Conservation (phyloP, 2,888 invertebrate species). For the Drosophila helvetica region DNA sequence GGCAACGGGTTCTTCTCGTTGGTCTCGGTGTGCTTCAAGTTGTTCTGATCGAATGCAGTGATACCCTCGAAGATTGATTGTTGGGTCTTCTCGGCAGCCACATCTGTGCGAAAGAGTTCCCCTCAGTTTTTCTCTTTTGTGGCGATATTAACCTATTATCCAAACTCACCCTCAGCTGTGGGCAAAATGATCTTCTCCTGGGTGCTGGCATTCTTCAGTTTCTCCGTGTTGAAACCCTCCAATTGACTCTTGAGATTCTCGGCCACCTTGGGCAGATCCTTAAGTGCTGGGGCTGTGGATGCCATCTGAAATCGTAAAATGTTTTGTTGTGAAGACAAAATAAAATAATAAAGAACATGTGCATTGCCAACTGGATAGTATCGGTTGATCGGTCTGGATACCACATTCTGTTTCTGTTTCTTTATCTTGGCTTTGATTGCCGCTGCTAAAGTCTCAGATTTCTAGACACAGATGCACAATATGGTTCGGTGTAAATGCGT, state of each 20-base stretch:
- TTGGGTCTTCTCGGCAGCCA: conserved; percentile 93
- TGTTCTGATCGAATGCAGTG: conserved; percentile 92
- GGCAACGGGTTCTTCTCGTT: conserved; percentile 96
- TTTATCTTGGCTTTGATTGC: not conserved
- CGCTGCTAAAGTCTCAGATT: not conserved
- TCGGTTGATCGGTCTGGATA: not conserved
- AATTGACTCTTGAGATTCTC: conserved; percentile 95
- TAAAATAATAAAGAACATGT: not conserved
- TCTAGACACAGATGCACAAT: not conserved
- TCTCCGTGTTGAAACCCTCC: conserved; percentile 94
- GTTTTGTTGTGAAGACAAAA: not conserved
- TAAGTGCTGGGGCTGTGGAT: conserved; percentile 88
- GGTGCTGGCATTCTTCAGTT: conserved; percentile 94
- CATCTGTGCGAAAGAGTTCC: conserved; percentile 86
- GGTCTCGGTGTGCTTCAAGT: conserved; percentile 95
- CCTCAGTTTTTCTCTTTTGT: conserved; percentile 19
- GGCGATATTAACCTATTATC: not conserved
- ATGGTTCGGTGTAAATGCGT: not conserved
- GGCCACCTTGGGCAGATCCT: conserved; percentile 96
- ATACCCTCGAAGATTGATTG: conserved; percentile 94
- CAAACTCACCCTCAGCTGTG: conserved; percentile 92
- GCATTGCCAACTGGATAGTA: not conserved
- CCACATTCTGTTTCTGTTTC: not conserved
- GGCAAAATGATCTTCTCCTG: conserved; percentile 96
- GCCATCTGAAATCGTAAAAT: conserved; percentile 70